These are phyloP conservation scores for Lichenostomus cassidix DNA, from an alignment of 2,113 vertebrate genomes.

Conservation along the genomic window DNA sequence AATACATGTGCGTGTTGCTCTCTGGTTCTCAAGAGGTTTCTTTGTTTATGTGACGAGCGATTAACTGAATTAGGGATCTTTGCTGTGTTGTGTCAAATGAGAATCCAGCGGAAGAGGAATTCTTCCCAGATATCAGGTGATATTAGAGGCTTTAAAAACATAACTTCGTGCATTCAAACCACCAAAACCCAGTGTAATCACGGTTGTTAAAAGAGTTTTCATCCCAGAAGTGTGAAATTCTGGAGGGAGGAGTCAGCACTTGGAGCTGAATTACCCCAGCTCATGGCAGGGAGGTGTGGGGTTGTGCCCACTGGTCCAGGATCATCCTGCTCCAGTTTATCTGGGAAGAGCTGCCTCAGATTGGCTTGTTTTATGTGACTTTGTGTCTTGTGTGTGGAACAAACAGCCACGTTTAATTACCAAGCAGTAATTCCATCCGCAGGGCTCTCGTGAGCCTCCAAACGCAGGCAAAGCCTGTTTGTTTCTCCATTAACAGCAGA, in stretches of 20 bases:
- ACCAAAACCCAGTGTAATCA: fast-evolving
- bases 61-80: constrained; percentile 70
- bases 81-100: background rate
- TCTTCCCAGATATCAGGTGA: background rate
- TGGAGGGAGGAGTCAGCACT: fast-evolving
- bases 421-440: background rate
- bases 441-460: background rate
- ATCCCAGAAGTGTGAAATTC: fast-evolving
- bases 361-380: background rate
- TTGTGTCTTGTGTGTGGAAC: background rate
- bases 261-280: fast-evolving
- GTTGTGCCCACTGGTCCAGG: fast-evolving
- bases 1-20: constrained; percentile 65
- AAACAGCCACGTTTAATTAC: background rate
- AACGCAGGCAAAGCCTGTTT: background rate
- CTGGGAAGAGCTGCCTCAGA: background rate
- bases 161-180: fast-evolving
- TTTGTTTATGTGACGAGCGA: constrained; percentile 78
- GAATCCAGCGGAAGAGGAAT: constrained; percentile 18
- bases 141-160: background rate
- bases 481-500: background rate
- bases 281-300: fast-evolving
- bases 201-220: background rate
- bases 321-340: background rate
- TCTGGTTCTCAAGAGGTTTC: constrained; percentile 72